These are phyloP conservation scores for Malaclemys terrapin DNA, from an alignment of 2,113 vertebrate genomes.

Conservation along the genomic window DNA sequence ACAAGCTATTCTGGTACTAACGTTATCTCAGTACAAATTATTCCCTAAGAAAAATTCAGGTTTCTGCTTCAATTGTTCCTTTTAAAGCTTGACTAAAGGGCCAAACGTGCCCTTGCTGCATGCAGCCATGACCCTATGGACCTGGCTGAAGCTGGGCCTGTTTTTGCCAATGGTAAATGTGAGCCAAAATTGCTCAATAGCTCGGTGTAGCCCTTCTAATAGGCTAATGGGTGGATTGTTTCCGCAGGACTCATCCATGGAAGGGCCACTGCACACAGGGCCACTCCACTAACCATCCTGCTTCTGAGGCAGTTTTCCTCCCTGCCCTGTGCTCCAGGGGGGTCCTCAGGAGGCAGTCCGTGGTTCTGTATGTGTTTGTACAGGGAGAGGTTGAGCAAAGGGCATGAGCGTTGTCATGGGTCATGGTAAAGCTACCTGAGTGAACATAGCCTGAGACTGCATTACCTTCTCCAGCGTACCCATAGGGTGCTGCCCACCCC, in stretches of 20 bases:
- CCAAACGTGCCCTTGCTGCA: neutral
- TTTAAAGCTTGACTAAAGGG: neutral
- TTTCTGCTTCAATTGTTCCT: neutral
- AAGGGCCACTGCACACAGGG: neutral
- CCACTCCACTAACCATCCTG: neutral
- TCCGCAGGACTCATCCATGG: neutral
- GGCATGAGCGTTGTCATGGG: neutral
- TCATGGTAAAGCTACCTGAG: neutral
- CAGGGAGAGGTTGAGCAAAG: neutral
- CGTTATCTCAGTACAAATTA: neutral
- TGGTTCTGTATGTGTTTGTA: neutral
- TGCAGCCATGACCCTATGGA: neutral
- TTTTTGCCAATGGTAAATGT: neutral
- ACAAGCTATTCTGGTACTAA: neutral
- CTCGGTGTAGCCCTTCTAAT: neutral
- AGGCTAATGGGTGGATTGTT: neutral
- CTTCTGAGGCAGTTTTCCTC: no score
- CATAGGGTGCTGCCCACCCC: neutral
- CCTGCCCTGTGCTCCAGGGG: no score
- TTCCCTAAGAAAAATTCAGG: neutral
- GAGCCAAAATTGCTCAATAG: neutral
- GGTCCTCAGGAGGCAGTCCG: neutral
- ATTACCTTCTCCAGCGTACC: neutral
- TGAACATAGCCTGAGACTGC: neutral
- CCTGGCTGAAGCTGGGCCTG: neutral